Percentiles rank a stretch among this genome's conserved stretches.
phyloP scores from a whole-genome alignment of 1,140 invertebrate species.

The Frieseomelitta varia region DNA sequence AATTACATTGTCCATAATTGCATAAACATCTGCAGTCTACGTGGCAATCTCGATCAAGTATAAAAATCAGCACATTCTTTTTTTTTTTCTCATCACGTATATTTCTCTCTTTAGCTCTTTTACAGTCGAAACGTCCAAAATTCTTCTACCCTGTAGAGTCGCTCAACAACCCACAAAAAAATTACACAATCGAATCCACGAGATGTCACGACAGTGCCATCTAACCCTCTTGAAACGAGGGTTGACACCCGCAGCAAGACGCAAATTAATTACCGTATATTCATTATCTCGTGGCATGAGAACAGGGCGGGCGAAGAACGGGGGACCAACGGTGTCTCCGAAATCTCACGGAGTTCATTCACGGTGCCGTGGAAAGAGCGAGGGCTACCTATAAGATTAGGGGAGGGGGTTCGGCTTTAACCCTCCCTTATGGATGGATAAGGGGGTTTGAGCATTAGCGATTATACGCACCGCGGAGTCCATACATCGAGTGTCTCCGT shows the following conservation, averaged over 20 bases:
- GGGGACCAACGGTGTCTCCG: slow-evolving; percentile 29
- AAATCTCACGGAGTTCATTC: slow-evolving; percentile 61
- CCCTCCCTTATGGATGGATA: slow-evolving; percentile 57
- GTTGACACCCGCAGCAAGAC: not conserved
- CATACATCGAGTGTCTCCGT: slow-evolving; percentile 77
- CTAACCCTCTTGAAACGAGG: not conserved
- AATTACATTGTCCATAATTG: too few species aligned
- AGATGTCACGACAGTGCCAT: not conserved
- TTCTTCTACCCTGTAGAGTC: not conserved
- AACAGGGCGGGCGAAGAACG: not conserved
- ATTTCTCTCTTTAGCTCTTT: too few species aligned
- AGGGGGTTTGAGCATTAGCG: slow-evolving; percentile 77
- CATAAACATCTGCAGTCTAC: too few species aligned
- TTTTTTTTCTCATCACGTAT: too few species aligned
- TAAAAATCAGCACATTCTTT: too few species aligned
- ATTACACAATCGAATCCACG: not conserved
- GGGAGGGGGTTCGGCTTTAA: slow-evolving; percentile 57
- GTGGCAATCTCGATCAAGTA: too few species aligned
- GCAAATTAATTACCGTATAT: slow-evolving; percentile 4
- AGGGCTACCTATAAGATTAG: slow-evolving; percentile 64
- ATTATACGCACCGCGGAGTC: slow-evolving; percentile 77
- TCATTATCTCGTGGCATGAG: not conserved
- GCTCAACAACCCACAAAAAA: not conserved
- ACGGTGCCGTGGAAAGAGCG: slow-evolving; percentile 49
- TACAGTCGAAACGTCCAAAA: not conserved